phyloP scores from a whole-genome alignment of 2,797 vertebrate species.

The Sebastes nivosus region DNA sequence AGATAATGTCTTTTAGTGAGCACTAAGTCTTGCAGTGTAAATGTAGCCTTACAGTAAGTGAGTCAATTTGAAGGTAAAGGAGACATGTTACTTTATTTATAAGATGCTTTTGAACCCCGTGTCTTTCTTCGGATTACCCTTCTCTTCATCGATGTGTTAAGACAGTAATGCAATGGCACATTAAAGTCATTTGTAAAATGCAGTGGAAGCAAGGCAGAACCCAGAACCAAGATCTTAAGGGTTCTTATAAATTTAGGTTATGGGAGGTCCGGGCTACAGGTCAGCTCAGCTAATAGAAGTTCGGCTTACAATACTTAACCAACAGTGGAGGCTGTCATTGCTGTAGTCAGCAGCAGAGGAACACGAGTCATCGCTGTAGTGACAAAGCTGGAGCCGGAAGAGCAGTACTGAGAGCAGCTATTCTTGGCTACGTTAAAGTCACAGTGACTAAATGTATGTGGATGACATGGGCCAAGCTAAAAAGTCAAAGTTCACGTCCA shows the following conservation, averaged over 20 bases:
- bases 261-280: background rate
- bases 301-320: background rate
- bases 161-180: background rate
- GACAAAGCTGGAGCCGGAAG: background rate
- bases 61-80: background rate
- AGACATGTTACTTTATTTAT: background rate
- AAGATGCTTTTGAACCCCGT: background rate
- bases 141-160: background rate
- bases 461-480: background rate
- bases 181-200: background rate
- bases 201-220: background rate
- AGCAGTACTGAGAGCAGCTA: background rate
- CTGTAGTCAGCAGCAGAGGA: background rate
- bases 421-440: background rate
- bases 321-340: background rate
- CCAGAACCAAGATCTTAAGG: background rate
- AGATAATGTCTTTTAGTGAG: background rate
- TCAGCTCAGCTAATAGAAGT: background rate
- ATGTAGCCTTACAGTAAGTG: background rate
- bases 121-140: background rate
- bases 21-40: background rate
- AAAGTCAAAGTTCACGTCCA: too few species aligned
- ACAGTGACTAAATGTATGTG: background rate
- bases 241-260: background rate
- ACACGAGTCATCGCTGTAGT: background rate